Base-by-base conservation (phyloP, 2,113 vertebrate genomes). In the Fregata magnificens region DNA sequence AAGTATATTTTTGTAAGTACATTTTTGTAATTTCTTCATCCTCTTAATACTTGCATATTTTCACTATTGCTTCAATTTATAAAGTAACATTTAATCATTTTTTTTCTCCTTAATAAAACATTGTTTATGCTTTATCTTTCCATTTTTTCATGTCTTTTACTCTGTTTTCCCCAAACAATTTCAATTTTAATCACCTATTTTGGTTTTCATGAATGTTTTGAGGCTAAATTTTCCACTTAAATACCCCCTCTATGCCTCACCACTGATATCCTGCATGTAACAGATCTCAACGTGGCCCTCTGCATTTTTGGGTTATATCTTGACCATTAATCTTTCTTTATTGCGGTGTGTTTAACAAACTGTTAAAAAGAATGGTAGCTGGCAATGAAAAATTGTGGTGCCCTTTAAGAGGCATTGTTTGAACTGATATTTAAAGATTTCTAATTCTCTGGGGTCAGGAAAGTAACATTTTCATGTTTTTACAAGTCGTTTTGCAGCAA, bases 381-480 rank as follows among this genome's bases (percentile, higher is more conserved):
- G 89, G 95, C 90, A 97, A 96, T 93, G 94, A 96, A 95, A 94
- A 94, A 95, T 28, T 61, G 82, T 49, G 28, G 94, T 95, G 88
- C 97, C 95, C 97, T 98, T 98, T 97, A 98, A 97, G 84, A 98
- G 71, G 67, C 61, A 93, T 97, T 97, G 88, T 86, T 97, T 91
- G 88, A 79, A 96, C 88, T 87, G 90, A 96, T 96, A 98, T 97
- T 97, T 97, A 95, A 97, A 97, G 94, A 96, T 93, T 95, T 97
- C 72, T 63, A 96, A 98, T 96, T 98, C 98, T 98, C 98, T 58
- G 29, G 97, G 98, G 96, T 95, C 96, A 92, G 84, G 88, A 96
- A 96, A 97, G 93, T 93, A 98, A 96, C 31, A 7, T 97, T 98
- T 98, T 97, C 95, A 88, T 98, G 97, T 98, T 98, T 98, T 98